Percentiles rank a stretch among this genome's conserved stretches.
phyloP scores from a whole-genome alignment of 2,797 vertebrate species.

The Sebastes flavidus region DNA sequence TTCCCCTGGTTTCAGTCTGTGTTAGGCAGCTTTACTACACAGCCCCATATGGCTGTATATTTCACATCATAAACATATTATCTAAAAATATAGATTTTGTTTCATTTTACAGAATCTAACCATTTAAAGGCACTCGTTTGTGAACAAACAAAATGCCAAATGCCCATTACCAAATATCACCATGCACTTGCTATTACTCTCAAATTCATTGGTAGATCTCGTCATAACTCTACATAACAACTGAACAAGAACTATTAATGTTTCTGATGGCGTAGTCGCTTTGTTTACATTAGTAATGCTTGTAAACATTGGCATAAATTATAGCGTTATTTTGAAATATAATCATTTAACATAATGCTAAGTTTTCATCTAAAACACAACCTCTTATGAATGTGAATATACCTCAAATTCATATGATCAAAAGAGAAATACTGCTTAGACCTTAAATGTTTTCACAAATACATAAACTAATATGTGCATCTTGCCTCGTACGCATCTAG shows the following conservation, averaged over 20 bases:
- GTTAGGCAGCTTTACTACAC: constrained; percentile 15
- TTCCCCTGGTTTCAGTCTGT: constrained; percentile 45
- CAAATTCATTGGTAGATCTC: not conserved
- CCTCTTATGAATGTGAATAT: not conserved
- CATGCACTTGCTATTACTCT: not conserved
- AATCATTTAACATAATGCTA: too few species aligned
- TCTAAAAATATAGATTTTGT: not conserved
- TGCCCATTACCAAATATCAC: not conserved
- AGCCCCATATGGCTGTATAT: constrained; percentile 3
- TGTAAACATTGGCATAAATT: not conserved
- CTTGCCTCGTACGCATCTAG: not conserved
- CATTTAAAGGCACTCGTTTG: not conserved
- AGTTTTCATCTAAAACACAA: not conserved
- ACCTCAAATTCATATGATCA: not conserved
- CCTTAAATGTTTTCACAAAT: not conserved
- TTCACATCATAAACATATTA: not conserved
- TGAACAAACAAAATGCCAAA: not conserved
- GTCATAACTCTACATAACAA: not conserved
- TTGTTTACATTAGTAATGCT: not conserved
- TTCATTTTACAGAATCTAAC: not conserved
- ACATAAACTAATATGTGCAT: not conserved
- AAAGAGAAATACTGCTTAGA: not conserved
- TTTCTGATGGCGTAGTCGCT: not conserved
- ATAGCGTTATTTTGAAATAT: not conserved
- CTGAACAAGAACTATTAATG: not conserved